These are phyloP conservation scores for Eristalinus aeneus DNA, from an alignment of 2,888 invertebrate species.

Conservation along the genomic window DNA sequence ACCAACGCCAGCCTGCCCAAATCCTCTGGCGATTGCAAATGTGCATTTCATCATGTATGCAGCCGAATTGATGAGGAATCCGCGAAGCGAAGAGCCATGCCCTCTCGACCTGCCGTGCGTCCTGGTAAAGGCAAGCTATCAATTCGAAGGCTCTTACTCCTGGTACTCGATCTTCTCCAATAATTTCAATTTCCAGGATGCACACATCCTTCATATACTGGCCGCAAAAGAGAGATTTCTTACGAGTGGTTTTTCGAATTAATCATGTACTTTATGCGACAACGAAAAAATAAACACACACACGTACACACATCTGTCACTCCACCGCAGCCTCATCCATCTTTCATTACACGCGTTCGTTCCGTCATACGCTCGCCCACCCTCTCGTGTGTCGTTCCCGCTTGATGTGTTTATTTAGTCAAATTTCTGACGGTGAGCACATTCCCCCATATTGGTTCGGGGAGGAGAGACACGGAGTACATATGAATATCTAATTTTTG, in stretches of 20 bases:
- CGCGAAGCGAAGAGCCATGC: background rate
- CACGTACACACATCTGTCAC: background rate
- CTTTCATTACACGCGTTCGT: background rate
- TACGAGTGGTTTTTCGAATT: constrained; percentile 46
- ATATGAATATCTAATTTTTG: constrained; percentile 45
- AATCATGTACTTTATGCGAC: constrained; percentile 35
- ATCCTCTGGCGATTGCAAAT: constrained; percentile 77
- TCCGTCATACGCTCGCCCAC: background rate
- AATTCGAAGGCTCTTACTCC: constrained; percentile 76
- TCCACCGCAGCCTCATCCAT: background rate
- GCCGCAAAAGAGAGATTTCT: constrained; percentile 45
- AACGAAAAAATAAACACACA: background rate
- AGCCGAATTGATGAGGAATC: constrained; percentile 64
- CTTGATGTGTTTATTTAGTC: constrained; percentile 44
- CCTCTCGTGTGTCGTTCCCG: background rate
- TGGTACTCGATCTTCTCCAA: constrained; percentile 48
- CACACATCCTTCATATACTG: constrained; percentile 56
- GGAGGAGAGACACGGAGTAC: background rate
- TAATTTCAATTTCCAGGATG: constrained; percentile 52
- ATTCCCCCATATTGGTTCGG: background rate
- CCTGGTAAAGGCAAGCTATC: constrained; percentile 77
- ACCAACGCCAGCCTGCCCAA: constrained; percentile 76
- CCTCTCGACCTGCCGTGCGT: constrained; percentile 61
- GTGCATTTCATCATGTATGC: constrained; percentile 77
- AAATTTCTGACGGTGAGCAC: background rate